A percentile compares a stretch with the other conserved stretches of the same genome.
These are phyloP conservation scores for Rhynchomys soricoides DNA, from an alignment of 2,113 vertebrate species.

Conservation along the genomic window DNA sequence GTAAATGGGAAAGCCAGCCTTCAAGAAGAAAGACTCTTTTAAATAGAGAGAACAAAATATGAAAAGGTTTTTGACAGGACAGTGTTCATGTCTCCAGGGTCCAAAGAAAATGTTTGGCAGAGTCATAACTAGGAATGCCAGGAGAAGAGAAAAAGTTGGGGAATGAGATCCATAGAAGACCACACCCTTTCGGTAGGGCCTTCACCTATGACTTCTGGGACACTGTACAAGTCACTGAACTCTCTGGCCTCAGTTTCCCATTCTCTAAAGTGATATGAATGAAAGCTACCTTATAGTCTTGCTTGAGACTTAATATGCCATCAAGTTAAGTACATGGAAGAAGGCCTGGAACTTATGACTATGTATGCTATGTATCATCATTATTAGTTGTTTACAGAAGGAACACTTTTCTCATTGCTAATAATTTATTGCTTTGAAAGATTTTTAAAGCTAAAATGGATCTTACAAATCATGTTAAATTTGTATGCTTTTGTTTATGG, in stretches of 20 bases:
- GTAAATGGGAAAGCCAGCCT: not conserved
- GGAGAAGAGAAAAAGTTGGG: not conserved
- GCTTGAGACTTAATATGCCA: not conserved
- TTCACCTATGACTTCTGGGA: not conserved
- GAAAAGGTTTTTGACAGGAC: not conserved
- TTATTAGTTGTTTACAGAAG: not conserved
- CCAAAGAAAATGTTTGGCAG: not conserved
- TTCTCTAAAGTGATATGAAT: not conserved
- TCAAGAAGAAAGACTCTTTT: not conserved
- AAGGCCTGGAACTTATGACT: not conserved
- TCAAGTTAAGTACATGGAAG: not conserved
- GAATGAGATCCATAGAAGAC: not conserved
- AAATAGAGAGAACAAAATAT: not conserved
- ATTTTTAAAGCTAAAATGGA: not conserved
- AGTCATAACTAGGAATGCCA: not conserved
- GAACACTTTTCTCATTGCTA: not conserved
- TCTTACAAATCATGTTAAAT: not conserved
- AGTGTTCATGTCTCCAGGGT: not conserved
- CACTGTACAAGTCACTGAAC: not conserved
- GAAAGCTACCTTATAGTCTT: not conserved
- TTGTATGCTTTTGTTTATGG: slow-evolving; percentile 2
- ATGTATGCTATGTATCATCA: not conserved
- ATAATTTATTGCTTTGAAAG: not conserved
- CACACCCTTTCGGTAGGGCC: not conserved
- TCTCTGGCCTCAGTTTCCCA: not conserved